Evolutionary conservation across 2,797 vertebrate genomes (phyloP).

Genomic region (Phoebastria nigripes): DNA sequence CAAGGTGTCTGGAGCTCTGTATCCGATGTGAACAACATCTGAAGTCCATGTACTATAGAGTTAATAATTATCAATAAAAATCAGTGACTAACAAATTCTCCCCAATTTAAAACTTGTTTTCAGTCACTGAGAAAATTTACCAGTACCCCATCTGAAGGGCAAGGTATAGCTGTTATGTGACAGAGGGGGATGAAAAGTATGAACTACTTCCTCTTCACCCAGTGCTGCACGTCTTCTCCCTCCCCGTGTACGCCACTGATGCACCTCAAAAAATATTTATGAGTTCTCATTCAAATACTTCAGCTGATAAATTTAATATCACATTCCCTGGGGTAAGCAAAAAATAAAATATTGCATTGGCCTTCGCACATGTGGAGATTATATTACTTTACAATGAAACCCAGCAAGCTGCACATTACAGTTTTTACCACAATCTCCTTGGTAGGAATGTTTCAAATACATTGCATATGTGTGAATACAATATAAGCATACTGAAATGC

Average conservation of each 20-base stretch:
- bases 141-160: background rate
- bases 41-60: background rate
- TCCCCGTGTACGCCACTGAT: background rate
- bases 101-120: background rate
- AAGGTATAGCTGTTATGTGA: background rate
- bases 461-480: slow-evolving; percentile 60
- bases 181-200: background rate
- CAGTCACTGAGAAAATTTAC: background rate
- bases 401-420: slow-evolving; percentile 59
- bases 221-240: background rate
- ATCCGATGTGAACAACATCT: background rate
- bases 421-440: slow-evolving; percentile 68
- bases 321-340: slow-evolving; percentile 49
- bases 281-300: slow-evolving; percentile 62
- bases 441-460: slow-evolving; percentile 69
- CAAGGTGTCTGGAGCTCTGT: background rate
- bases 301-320: slow-evolving; percentile 72
- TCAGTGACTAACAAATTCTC: background rate
- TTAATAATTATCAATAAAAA: background rate
- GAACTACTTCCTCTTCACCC: background rate
- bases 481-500: slow-evolving; percentile 38
- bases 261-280: slow-evolving; percentile 64
- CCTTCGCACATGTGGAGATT: slow-evolving; percentile 60
- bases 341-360: slow-evolving; percentile 64
- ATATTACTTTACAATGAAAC: slow-evolving; percentile 62